Base-by-base conservation (phyloP, 1,140 invertebrate genomes). In the Zaprionus gabonicus region DNA sequence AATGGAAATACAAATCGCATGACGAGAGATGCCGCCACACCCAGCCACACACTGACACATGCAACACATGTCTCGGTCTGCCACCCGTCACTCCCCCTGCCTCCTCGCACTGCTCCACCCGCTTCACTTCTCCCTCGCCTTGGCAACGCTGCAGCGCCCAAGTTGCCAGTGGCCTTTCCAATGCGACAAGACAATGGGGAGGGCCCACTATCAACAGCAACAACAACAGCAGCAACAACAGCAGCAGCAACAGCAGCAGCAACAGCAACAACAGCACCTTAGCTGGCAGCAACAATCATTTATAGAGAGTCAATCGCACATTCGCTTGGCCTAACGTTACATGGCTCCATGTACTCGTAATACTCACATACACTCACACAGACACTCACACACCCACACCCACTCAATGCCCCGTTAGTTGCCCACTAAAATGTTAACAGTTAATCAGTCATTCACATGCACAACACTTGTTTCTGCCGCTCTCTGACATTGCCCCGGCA, bases 1-100 rank as follows among this genome's bases (percentile, higher is more conserved):
- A 88, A 84, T 84, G 77, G 71, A 66, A 84, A 80, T 80, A 87
- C 80, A 82, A 88, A 88, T 88, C 76, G 83, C 83, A 87, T 75
- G 41, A 46, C 41, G 41, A 17, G 41, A 44, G 2, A n/a, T 17
- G 78, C 10, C 23, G 46, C 82, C 81, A 85, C 81, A 81, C 81
- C 81, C 66, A 51, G 23, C 17, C 46, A 13, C 41, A 51, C 46
- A 51, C 46, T 66, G 64, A 31, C 79, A 57, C 64, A 28, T 64
- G 80, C 57, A 65, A 41, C 31, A 34, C 31, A 34, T 34, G 41
- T 46, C 41, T 46, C n/a, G 41, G n/a, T 46, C 41, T 59, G 41
- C 46, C 51, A 67, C 41, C 60, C 49, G 17, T n/a, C 63, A 57
- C 57, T 13, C 53, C 1, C 58, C 28, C 63, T 23, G 41, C 34